Evolutionary conservation across 2,888 invertebrate species (phyloP), one percentile per base, ranked within the genome.

Genomic region (Tachystola acroxantha): DNA sequence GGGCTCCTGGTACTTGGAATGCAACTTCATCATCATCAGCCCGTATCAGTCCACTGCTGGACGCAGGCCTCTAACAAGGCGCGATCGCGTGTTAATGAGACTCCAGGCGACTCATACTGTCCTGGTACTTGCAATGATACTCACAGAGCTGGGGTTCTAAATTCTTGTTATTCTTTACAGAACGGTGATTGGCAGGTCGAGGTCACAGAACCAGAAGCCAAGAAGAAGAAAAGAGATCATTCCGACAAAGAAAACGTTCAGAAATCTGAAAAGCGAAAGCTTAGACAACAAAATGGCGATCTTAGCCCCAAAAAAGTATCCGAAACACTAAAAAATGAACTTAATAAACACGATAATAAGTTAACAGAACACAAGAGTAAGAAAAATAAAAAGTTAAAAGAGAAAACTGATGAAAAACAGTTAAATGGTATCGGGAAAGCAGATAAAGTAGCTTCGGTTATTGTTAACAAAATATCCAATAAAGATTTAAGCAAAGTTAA

Each of bases 131-230:
- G n/a, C n/a, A n/a, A n/a, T n/a, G n/a, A n/a, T n/a, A n/a, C n/a
- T n/a, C n/a, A n/a, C n/a, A n/a, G n/a, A n/a, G n/a, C 14, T 29
- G n/a, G 7, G 7, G 20, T 20, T 19, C 6, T 19, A 5, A 19
- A 5, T 19, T 19, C 19, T 5, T 3, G 19, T 19, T 6, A 5
- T 33, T 41, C 49, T n/a, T n/a, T 40, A 27, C 62, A 84, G 84
- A 70, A 64, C 20, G 70, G 69, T 4, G 68, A 57, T 1, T 75
- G 80, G 75, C 46, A 71, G 39, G 67, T 78, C 0, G 76, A 76
- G 32, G 77, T 76, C 28, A 11, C 66, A 0, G 57, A 59, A n/a
- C 42, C 55, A 0, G 45, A 45, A 9, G 2, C 37, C 1, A 53
- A 63, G 10, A 54, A 60, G 36, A 34, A 41, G n/a, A 66, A 65